Conservation (phyloP, 2,888 invertebrate genomes). For the Macrophya alboannulata region DNA sequence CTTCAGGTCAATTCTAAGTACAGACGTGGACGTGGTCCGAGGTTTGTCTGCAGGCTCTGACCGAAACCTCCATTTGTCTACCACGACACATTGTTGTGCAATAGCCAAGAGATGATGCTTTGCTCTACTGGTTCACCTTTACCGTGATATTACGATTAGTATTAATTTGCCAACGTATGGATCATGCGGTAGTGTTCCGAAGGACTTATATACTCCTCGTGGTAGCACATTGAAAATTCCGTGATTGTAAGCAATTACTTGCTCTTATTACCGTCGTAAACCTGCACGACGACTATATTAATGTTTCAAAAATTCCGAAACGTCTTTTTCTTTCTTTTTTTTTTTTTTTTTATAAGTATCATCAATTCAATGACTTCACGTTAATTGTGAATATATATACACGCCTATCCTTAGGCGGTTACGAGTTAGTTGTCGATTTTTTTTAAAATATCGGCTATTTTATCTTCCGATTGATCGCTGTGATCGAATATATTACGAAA, state of each 20-base stretch:
- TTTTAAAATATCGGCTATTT: not conserved
- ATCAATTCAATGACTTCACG: not conserved
- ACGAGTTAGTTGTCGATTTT: not conserved
- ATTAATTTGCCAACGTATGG: conserved; percentile 65
- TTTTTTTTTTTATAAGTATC: not conserved
- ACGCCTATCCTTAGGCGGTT: not conserved
- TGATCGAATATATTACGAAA: conserved; percentile 21
- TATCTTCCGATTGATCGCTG: not conserved
- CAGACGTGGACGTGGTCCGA: conserved; percentile 9
- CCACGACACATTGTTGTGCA: conserved; percentile 46
- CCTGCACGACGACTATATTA: not conserved
- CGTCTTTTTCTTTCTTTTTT: not conserved
- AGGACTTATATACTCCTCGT: not conserved
- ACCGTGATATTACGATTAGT: conserved; percentile 75
- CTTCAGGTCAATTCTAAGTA: not conserved
- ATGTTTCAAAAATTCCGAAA: not conserved
- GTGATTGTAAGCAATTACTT: conserved; percentile 17
- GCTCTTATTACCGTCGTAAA: not conserved
- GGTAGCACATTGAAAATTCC: not conserved
- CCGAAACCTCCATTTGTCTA: not conserved
- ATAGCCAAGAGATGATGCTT: conserved; percentile 66
- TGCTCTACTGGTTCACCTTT: conserved; percentile 78
- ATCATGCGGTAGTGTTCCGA: not conserved
- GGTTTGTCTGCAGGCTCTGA: not conserved
- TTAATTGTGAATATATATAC: not conserved